A percentile compares a stretch with the other conserved stretches of the same genome.
Evolutionary conservation across 2,113 vertebrate species (phyloP).

Genomic region (Zosterops japonicus): DNA sequence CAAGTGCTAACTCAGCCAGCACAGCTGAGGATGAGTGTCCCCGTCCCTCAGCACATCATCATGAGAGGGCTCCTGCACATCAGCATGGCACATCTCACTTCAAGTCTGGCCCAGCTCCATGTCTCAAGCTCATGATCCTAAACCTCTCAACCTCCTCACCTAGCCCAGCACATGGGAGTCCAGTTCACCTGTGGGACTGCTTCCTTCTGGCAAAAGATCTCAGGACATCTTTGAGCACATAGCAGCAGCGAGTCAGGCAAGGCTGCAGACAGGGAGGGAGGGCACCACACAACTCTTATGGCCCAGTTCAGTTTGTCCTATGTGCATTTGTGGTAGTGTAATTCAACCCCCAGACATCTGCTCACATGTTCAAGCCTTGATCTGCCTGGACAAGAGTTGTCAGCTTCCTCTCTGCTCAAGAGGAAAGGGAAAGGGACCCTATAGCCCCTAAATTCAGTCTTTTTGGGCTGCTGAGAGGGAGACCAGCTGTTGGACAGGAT

Average conservation of each 20-base stretch:
- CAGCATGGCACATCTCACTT: neutral
- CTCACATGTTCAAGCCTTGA: neutral
- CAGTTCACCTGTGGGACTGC: neutral
- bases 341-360: neutral
- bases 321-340: neutral
- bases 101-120: neutral
- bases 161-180: neutral
- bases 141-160: neutral
- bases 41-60: fast-evolving
- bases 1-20: neutral
- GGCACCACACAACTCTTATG: neutral
- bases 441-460: fast-evolving
- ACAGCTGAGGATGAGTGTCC: fast-evolving
- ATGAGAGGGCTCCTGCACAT: neutral
- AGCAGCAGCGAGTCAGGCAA: fast-evolving
- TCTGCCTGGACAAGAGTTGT: neutral
- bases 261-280: neutral
- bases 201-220: neutral
- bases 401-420: neutral
- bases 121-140: neutral
- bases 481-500: fast-evolving
- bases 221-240: neutral
- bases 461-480: neutral
- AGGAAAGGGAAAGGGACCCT: neutral
- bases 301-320: neutral